A percentile compares a stretch with the other conserved stretches of the same genome.
These are phyloP conservation scores for Caenorhabditis sp. DNA, from an alignment of 2,888 invertebrate genomes.

Conservation along the genomic window DNA sequence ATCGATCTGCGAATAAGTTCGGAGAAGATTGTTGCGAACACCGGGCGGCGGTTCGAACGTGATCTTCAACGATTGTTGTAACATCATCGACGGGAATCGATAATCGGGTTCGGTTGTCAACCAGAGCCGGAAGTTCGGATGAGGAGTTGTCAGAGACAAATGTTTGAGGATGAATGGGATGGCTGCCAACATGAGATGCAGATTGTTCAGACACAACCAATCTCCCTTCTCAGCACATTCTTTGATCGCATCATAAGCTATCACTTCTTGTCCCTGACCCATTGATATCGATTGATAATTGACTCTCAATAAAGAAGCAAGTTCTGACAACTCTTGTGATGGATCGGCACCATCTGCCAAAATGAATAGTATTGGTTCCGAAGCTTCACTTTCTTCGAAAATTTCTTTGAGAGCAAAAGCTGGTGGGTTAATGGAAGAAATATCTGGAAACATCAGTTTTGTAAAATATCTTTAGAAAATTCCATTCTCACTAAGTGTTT, in stretches of 20 bases:
- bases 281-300: constrained; percentile 76
- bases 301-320: constrained; percentile 75
- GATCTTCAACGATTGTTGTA: constrained; percentile 64
- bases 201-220: constrained; percentile 84
- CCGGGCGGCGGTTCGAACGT: constrained; percentile 79
- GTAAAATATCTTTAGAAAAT: not conserved
- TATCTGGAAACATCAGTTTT: constrained; percentile 25
- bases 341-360: constrained; percentile 91
- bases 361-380: constrained; percentile 83
- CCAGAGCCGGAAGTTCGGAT: constrained; percentile 81
- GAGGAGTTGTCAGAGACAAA: constrained; percentile 74
- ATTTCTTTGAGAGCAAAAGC: constrained; percentile 75
- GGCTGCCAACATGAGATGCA: constrained; percentile 82
- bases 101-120: constrained; percentile 84
- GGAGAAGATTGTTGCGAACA: constrained; percentile 77
- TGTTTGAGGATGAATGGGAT: constrained; percentile 79
- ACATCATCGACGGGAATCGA: constrained; percentile 45
- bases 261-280: constrained; percentile 63
- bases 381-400: constrained; percentile 74
- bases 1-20: constrained; percentile 45
- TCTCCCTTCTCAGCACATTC: constrained; percentile 76
- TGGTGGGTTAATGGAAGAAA: constrained; percentile 73
- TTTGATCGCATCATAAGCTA: constrained; percentile 72
- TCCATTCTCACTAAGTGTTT: constrained; percentile 71
- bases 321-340: constrained; percentile 79